Evolutionary conservation across 1,140 invertebrate genomes (phyloP).

Genomic region (Drosophila pectinifera): DNA sequence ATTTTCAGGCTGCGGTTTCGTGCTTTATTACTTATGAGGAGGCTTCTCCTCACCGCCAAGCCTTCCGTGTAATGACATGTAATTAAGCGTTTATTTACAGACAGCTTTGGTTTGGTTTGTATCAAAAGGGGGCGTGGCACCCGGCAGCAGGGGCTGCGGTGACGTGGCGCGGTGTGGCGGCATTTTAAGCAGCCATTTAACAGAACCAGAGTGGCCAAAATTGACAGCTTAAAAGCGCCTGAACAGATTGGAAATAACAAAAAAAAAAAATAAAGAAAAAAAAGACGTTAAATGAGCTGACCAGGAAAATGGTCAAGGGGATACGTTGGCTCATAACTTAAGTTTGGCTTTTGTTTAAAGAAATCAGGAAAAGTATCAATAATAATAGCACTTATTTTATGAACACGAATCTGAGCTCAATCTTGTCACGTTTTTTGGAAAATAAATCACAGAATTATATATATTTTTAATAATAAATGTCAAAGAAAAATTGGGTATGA

Average conservation of each 20-base stretch:
- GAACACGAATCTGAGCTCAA: no score
- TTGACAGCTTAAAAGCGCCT: constrained; percentile 73
- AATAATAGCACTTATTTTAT: not conserved
- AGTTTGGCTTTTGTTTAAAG: not conserved
- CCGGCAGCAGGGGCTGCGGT: constrained; percentile 11
- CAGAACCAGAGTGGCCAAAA: constrained; percentile 73
- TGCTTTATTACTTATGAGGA: constrained; percentile 79
- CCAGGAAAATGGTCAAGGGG: not conserved
- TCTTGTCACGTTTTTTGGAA: no score
- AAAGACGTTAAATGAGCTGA: constrained; percentile 20
- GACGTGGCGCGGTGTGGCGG: constrained; percentile 36
- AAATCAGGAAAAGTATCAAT: not conserved
- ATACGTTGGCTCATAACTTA: not conserved
- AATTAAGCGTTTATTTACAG: constrained; percentile 81
- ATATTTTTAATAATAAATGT: no score
- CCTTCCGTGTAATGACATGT: constrained; percentile 74
- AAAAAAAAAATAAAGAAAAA: constrained; percentile 8
- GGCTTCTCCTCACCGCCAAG: constrained; percentile 43
- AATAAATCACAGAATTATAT: no score
- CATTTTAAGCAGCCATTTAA: constrained; percentile 73
- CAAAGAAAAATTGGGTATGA: no score
- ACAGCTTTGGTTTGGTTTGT: constrained; percentile 51
- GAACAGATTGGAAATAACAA: constrained; percentile 33
- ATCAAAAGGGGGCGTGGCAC: constrained; percentile 22
- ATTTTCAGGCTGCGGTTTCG: constrained; percentile 62